phyloP scores from a whole-genome alignment of 2,888 invertebrate species.

The Zygaena filipendulae region DNA sequence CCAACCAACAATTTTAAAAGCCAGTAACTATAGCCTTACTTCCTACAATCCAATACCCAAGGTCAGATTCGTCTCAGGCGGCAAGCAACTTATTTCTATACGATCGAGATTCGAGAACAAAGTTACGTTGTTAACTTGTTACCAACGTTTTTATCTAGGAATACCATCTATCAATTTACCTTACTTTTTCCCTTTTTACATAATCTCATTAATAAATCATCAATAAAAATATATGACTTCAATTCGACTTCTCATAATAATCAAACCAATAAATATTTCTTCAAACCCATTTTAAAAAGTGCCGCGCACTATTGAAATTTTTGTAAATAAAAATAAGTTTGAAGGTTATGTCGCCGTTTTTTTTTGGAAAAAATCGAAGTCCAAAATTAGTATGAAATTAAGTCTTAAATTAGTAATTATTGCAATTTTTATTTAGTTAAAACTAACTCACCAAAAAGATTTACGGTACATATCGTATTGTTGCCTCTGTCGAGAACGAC shows the following conservation, averaged over 20 bases:
- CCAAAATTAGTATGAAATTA: too few relatives aligned
- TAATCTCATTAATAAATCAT: conserved; percentile 38
- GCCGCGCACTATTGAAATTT: too few relatives aligned
- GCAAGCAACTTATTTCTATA: too few relatives aligned
- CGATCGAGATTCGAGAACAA: too few relatives aligned
- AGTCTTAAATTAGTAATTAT: too few relatives aligned
- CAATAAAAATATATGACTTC: conserved; percentile 29
- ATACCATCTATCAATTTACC: too few relatives aligned
- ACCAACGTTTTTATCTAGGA: too few relatives aligned
- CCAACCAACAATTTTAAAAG: conserved; percentile 66
- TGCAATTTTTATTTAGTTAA: background rate
- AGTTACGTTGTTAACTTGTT: too few relatives aligned
- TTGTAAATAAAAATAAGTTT: too few relatives aligned
- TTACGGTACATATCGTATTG: conserved; percentile 96
- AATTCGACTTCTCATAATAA: conserved; percentile 27
- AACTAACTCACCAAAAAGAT: conserved; percentile 87
- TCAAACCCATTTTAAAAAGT: conserved; percentile 3
- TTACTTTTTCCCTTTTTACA: too few relatives aligned
- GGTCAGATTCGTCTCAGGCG: conserved; percentile 58
- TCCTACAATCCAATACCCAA: conserved; percentile 68
- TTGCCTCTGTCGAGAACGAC: conserved; percentile 95
- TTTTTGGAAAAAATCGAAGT: too few relatives aligned
- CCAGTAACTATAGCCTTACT: conserved; percentile 63
- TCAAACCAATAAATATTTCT: conserved; percentile 2
- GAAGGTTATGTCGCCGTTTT: too few relatives aligned